A percentile compares a stretch with the other conserved stretches of the same genome.
phyloP scores from a whole-genome alignment of 2,113 vertebrate species.

The Perca schrenkii region DNA sequence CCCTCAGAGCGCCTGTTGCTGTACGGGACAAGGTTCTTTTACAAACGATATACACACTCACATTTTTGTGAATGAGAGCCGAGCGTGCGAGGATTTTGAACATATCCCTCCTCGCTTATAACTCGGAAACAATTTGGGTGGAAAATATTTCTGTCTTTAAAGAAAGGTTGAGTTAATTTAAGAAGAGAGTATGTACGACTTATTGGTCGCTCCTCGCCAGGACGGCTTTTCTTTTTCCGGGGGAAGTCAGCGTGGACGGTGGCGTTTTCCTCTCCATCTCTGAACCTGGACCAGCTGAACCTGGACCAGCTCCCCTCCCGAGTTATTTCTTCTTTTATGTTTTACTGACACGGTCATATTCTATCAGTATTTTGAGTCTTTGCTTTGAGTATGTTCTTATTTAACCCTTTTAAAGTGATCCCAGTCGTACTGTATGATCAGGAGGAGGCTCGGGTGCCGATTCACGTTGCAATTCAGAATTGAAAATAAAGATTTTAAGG shows the following conservation, averaged over 20 bases:
- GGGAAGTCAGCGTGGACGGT: background rate
- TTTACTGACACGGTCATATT: slow-evolving; percentile 30
- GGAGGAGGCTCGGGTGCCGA: background rate
- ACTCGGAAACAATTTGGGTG: slow-evolving; percentile 23
- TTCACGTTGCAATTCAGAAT: background rate
- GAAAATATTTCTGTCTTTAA: slow-evolving; percentile 26
- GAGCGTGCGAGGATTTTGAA: slow-evolving; percentile 53
- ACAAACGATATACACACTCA: slow-evolving; percentile 49
- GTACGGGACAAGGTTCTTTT: slow-evolving; percentile 32
- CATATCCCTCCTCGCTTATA: slow-evolving; percentile 42
- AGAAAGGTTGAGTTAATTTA: slow-evolving; percentile 25
- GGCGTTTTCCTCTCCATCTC: background rate
- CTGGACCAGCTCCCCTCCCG: slow-evolving; percentile 36
- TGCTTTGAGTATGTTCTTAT: slow-evolving; percentile 51
- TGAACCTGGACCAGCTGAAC: slow-evolving; percentile 5
- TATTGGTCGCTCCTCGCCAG: background rate
- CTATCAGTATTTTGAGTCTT: slow-evolving; percentile 29
- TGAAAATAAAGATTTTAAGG: background rate
- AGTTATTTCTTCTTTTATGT: slow-evolving; percentile 26
- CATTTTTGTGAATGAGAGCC: slow-evolving; percentile 58
- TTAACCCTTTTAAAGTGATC: slow-evolving; percentile 47
- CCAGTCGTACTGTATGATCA: slow-evolving; percentile 28
- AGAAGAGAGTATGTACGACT: slow-evolving; percentile 44
- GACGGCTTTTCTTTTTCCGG: background rate
- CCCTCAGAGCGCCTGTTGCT: background rate